Base-by-base conservation (phyloP, 2,797 vertebrate species). In the Macroramphosus scolopax region DNA sequence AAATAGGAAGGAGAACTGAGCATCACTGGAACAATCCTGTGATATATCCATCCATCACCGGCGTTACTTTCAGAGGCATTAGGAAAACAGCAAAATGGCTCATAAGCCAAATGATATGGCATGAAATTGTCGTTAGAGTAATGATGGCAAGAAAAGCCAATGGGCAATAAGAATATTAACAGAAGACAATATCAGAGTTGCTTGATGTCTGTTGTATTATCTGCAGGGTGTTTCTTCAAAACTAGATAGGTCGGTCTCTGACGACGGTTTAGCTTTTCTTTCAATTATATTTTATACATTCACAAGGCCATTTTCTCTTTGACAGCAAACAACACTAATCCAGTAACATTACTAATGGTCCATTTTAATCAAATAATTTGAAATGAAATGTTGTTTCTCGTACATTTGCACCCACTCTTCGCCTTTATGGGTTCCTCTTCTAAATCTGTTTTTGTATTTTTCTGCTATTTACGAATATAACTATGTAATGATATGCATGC, bases 91-190 rank as follows among this genome's bases (percentile, higher is more conserved):
- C 59, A 63, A 54, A 73, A 60, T 58, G 68, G 65, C 71, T 85
- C 81, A 81, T 82, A 70, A 82, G 70, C 63, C 65, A 78, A 83
- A 83, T 81, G 77, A 54, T 63, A 61, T 69, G 39, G 40, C 56
- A 71, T 81, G 64, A 79, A 81, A 69, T 47, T 54, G 51, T 82
- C 75, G 77, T 83, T 82, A 81, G 38, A 47, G 49, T 73, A 74
- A 82, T 65, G 63, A 75, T 54, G 26, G 50, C 50, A 35, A 47
- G 59, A 47, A 69, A 75, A 68, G 63, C 52, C 66, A 75, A 66
- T 65, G 63, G 75, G 71, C 72, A 69, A 72, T 63, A 32, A 58
- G 72, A 77, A 68, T 37, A 41, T 81, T 55, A 66, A 46, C 24
- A 16, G 13, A 50, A 75, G 25, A 63, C 50, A 53, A 67, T 55